Conservation (phyloP, 1,140 invertebrate genomes). For the Saccostrea glomerata region DNA sequence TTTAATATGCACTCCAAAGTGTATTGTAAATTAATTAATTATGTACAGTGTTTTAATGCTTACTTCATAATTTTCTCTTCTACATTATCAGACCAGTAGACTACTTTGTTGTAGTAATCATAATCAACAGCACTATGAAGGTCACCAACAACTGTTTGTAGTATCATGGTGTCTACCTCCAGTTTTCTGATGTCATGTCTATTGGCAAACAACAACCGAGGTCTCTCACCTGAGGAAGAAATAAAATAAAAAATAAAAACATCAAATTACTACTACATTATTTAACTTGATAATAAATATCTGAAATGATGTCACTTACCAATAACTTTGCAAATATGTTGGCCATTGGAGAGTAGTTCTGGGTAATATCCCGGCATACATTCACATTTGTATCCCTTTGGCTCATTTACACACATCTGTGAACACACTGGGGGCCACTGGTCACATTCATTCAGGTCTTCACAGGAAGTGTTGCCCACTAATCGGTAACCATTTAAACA, state of each 20-base stretch:
- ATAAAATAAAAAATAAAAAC: not conserved
- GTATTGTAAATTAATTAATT: not conserved
- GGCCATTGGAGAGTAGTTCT: conserved; percentile 84
- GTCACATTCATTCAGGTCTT: conserved; percentile 96
- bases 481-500: conserved; percentile 67
- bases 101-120: conserved; percentile 91
- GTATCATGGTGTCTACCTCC: conserved; percentile 57
- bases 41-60: conserved; percentile 35
- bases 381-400: conserved; percentile 96
- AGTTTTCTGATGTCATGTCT: conserved; percentile 73
- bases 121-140: conserved; percentile 79
- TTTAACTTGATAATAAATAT: not conserved
- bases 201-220: conserved; percentile 74
- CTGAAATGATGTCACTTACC: conserved; percentile 59
- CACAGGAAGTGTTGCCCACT: conserved; percentile 54
- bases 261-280: not conserved
- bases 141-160: conserved; percentile 65
- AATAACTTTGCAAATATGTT: conserved; percentile 86
- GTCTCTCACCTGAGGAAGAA: conserved; percentile 53
- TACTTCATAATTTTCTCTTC: conserved; percentile 91
- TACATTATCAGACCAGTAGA: conserved; percentile 96
- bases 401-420: conserved; percentile 90
- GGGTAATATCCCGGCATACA: conserved; percentile 91
- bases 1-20: not conserved
- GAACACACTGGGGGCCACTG: conserved; percentile 89